phyloP scores from a whole-genome alignment of 2,888 invertebrate genomes.

The Pogonocherus hispidulus region DNA sequence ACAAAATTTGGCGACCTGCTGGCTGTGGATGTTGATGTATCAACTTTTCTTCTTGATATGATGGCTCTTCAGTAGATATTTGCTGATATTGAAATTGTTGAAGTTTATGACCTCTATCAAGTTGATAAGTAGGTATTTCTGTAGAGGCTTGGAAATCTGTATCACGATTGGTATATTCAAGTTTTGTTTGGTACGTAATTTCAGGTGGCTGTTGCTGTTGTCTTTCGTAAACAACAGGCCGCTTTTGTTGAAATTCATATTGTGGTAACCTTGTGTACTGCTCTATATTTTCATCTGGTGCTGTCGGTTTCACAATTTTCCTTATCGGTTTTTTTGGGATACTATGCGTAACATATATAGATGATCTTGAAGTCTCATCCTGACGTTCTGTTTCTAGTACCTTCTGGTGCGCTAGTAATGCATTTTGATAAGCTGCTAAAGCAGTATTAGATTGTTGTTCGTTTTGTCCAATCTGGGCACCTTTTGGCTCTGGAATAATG shows the following conservation, averaged over 20 bases:
- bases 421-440: slow-evolving; percentile 31
- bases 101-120: background rate
- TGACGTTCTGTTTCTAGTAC: slow-evolving; percentile 19
- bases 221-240: slow-evolving; percentile 9
- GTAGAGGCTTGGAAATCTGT: background rate
- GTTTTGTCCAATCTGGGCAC: background rate
- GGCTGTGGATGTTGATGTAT: slow-evolving; percentile 43
- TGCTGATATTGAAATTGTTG: slow-evolving; percentile 18
- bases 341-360: slow-evolving; percentile 29
- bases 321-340: slow-evolving; percentile 30
- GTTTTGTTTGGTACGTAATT: slow-evolving; percentile 47
- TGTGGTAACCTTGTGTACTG: slow-evolving; percentile 25
- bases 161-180: slow-evolving; percentile 41
- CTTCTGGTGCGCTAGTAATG: slow-evolving; percentile 30
- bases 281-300: slow-evolving; percentile 27
- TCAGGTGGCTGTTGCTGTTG: slow-evolving; percentile 60
- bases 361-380: slow-evolving; percentile 22
- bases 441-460: background rate
- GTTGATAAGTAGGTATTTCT: slow-evolving; percentile 37
- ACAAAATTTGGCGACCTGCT: background rate
- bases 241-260: slow-evolving; percentile 28
- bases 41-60: slow-evolving; percentile 26
- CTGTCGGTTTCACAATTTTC: slow-evolving; percentile 25
- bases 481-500: slow-evolving; percentile 16
- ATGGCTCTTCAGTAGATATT: slow-evolving; percentile 32